Conservation (phyloP, 2,888 invertebrate genomes). For the Polyploca ridens region DNA sequence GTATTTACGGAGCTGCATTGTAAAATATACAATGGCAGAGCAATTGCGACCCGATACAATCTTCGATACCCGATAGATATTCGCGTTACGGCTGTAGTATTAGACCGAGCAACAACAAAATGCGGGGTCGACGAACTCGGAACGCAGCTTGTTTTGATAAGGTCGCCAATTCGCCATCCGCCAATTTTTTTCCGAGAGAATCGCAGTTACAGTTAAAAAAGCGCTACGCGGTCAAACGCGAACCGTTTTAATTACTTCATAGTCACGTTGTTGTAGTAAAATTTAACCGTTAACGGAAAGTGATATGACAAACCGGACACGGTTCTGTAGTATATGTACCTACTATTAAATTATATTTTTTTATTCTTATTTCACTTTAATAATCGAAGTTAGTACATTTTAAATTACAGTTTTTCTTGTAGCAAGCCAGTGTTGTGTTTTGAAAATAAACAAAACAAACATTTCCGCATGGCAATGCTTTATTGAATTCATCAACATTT, state of each 20-base stretch:
- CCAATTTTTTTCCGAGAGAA: constrained; percentile 59
- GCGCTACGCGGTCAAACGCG: constrained; percentile 59
- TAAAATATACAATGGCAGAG: constrained; percentile 37
- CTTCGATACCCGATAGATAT: constrained; percentile 29
- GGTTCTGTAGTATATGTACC: constrained; percentile 37
- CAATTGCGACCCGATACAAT: constrained; percentile 31
- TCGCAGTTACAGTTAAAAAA: constrained; percentile 74
- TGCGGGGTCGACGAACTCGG: constrained; percentile 56
- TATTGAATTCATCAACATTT: constrained; percentile 41
- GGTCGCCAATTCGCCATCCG: constrained; percentile 71
- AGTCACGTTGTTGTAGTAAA: constrained; percentile 73
- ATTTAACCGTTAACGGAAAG: constrained; percentile 77
- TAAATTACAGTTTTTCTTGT: neutral
- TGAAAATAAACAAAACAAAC: constrained; percentile 39
- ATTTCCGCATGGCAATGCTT: constrained; percentile 32
- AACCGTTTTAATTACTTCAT: constrained; percentile 82
- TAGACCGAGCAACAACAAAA: constrained; percentile 50
- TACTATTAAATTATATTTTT: constrained; percentile 11
- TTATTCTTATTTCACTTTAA: neutral
- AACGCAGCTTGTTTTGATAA: constrained; percentile 69
- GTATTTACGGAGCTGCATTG: constrained; percentile 36
- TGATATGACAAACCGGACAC: constrained; percentile 66
- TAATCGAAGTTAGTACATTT: neutral
- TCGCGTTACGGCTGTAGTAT: constrained; percentile 33
- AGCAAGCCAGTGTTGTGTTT: constrained; percentile 1